Evolutionary conservation across 2,797 vertebrate genomes (phyloP), one percentile per base, ranked within the genome.

Genomic region (Denticeps clupeoides): DNA sequence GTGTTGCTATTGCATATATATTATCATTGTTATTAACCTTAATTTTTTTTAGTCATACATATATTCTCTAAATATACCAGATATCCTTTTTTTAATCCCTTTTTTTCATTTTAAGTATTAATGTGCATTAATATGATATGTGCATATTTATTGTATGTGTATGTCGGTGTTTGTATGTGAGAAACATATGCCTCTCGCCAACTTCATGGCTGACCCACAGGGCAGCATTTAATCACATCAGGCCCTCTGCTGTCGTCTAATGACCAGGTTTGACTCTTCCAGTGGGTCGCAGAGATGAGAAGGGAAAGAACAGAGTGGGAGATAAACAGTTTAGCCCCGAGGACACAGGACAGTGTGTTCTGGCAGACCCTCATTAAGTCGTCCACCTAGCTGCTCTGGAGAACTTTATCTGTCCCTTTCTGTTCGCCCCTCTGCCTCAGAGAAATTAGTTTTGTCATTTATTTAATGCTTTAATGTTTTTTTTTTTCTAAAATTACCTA

Each of bases 191-290:
- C 3, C 37, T 8, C 31, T n/a, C n/a, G n/a, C n/a, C n/a, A n/a
- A n/a, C n/a, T n/a, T n/a, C 31, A 8, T n/a, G 27, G 11, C 4
- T 4, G 58, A 53, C 54, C 55, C 18, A 50, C 55, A 56, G 57
- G 53, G 26, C 46, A 32, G 43, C 41, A 45, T 53, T 21, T 64
- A 62, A 60, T 62, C 55, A 51, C 51, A 62, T 65, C 54, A 68
- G 27, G 23, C 35, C 54, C 35, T 50, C 49, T 58, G 59, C 44
- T 53, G 16, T 40, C 35, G 51, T 18, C 40, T 62, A 68, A 63
- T 62, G 62, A 64, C 56, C 47, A 53, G 51, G 49, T 51, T 56
- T 53, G 47, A 42, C 45, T 48, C 65, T 41, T 49, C 47, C 58
- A 45, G 55, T 55, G 38, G 55, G 41, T 55, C 43, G 43, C 58